Base-by-base conservation (phyloP, 2,888 invertebrate species). In the Serripes groenlandicus region DNA sequence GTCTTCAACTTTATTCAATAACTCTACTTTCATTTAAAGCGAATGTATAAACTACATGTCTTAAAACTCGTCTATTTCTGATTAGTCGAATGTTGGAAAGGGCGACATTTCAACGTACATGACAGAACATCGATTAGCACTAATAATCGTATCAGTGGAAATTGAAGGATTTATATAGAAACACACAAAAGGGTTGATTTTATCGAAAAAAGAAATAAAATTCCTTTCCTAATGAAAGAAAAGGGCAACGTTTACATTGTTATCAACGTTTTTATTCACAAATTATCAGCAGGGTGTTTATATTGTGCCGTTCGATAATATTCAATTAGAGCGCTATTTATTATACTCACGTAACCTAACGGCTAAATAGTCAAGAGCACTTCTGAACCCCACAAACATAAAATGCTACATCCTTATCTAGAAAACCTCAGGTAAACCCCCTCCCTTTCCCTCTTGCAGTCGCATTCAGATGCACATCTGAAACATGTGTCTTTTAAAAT, bases 241-340 rank as follows among this genome's bases (percentile, higher is more conserved):
- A 32, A 15, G 66, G 42, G 9, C n/a, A 28, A 3, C 66, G 26
- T 66, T 66, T 66, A 66, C 28, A 42, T 66, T 42, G 66, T 66
- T 66, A 66, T 66, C 66, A 37, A 23, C n/a, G 11, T 26, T 66
- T 26, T 66, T 66, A 66, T 66, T 66, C 66, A 66, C 66, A 28
- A 66, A 66, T 66, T 66, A 66, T 66, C 66, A 66, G 28, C 26
- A 35, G 66, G 66, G 42, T 66, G 66, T 66, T 66, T 66, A 66
- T 66, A 42, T 42, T n/a, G n/a, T 66, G 18, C 23, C 23, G n/a
- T 66, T 66, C 42, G 66, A 66, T 66, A 66, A 66, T 66, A 66
- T 66, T 42, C 66, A 66, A 66, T 66, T 66, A 66, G 66, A 42
- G n/a, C 26, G 42, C 66, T 35, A 66, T 66, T 66, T 66, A 66